Base-by-base conservation (phyloP, 2,113 vertebrate species). In the Strigops habroptila region DNA sequence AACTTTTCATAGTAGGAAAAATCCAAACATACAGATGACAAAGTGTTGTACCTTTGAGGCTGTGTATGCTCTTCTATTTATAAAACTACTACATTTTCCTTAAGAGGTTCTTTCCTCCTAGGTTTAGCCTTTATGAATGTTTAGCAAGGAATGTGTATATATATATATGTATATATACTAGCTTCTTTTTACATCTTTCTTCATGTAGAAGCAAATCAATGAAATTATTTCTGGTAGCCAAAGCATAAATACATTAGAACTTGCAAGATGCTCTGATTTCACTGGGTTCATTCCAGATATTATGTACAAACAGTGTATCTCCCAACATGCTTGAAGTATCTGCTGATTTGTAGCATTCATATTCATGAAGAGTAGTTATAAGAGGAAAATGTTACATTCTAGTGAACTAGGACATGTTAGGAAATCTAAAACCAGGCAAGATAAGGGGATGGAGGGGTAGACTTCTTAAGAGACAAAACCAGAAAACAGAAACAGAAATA, bases 11-110 rank as follows among this genome's bases (percentile, higher is more conserved):
- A 52, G 71, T 18, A 81, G 46, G 48, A 53, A 41, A 91, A 73
- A 37, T 6, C 0, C 18, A 69, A 49, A 57, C 28, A 67, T 24
- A 49, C 9, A 1, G 1, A 28, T 62, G 85, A 53, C 6, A 44
- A 85, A 76, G 15, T 52, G 37, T 59, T 44, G 13, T 21, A 77
- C 10, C 12, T 80, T 43, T 88, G 35, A 85, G 57, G 33, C 17
- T 77, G 10, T 37, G 17, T 35, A 28, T 51, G 22, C 15, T 31
- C 22, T 91, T 49, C 16, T 49, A 3, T 94, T 86, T 77, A 31
- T 69, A 65, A 82, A 92, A 57, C 27, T 62, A 31, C 24, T 82
- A 18, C 12, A 13, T 53, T 33, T 81, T 44, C 59, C 37, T 46
- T 8, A 70, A 86, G 23, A 52, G 7, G 7, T 35, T 88, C 12